Conservation (phyloP, 1,140 invertebrate species). For the Hormaphis cornu region DNA sequence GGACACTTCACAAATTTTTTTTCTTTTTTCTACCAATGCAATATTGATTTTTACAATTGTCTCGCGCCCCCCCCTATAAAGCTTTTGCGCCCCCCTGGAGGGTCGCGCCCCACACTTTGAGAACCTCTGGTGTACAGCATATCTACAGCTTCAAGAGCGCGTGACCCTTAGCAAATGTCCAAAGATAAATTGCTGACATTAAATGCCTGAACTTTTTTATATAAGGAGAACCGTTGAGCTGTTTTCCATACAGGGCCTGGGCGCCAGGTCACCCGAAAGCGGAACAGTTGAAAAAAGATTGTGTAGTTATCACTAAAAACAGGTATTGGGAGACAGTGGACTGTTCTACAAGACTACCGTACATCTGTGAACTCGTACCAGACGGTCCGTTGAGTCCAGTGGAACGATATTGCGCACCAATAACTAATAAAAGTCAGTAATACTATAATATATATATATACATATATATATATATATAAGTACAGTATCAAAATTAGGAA, state of each 20-base stretch:
- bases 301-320: slow-evolving; percentile 47
- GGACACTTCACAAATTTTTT: too few relatives aligned
- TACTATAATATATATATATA: background rate
- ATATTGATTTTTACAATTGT: too few relatives aligned
- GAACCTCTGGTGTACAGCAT: background rate
- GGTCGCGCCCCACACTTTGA: too few relatives aligned
- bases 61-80: too few relatives aligned
- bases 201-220: too few relatives aligned
- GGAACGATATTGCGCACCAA: slow-evolving; percentile 7
- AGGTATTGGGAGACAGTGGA: slow-evolving; percentile 49
- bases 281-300: slow-evolving; percentile 45
- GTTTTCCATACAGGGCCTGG: slow-evolving; percentile 55
- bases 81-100: too few relatives aligned
- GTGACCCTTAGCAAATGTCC: background rate
- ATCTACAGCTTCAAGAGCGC: background rate
- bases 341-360: slow-evolving; percentile 46
- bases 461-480: background rate
- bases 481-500: too few relatives aligned
- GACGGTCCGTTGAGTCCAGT: slow-evolving; percentile 4
- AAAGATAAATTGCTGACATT: slow-evolving; percentile 4
- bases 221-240: slow-evolving; percentile 49
- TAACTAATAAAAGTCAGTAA: slow-evolving; percentile 4
- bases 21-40: too few relatives aligned
- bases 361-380: slow-evolving; percentile 50
- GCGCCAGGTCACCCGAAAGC: slow-evolving; percentile 50